These are phyloP conservation scores for Corythoichthys haematopterus DNA, from an alignment of 2,113 vertebrate genomes.

Conservation along the genomic window DNA sequence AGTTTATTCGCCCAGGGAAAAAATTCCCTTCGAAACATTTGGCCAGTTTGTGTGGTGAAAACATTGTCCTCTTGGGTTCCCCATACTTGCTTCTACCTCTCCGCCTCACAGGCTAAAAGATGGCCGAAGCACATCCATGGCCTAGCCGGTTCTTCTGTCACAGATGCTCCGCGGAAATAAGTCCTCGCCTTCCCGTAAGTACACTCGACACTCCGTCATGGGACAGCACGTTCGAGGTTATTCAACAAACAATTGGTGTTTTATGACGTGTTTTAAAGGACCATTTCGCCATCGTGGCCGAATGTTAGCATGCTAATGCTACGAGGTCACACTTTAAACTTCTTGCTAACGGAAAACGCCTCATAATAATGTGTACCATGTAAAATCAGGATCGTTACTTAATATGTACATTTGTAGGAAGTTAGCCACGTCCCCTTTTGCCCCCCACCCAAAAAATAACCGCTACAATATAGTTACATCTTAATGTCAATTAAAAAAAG, in stretches of 20 bases:
- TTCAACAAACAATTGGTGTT: background rate
- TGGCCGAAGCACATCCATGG: slow-evolving; percentile 87
- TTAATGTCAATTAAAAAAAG: background rate
- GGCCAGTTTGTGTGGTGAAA: slow-evolving; percentile 15
- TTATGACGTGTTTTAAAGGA: background rate
- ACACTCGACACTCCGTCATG: background rate
- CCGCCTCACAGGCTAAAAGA: slow-evolving; percentile 65
- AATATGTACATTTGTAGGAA: background rate
- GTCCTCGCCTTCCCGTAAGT: slow-evolving; percentile 75
- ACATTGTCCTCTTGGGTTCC: slow-evolving; percentile 45
- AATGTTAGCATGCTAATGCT: slow-evolving; percentile 42
- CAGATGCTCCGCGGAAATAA: slow-evolving; percentile 80
- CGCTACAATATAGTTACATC: background rate
- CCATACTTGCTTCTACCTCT: slow-evolving; percentile 55
- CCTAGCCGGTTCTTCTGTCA: slow-evolving; percentile 88
- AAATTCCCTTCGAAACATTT: background rate
- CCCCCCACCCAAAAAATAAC: too few relatives aligned
- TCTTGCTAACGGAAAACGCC: slow-evolving; percentile 6
- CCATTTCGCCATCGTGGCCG: background rate
- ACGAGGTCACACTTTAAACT: slow-evolving; percentile 6
- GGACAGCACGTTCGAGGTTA: background rate
- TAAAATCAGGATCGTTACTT: background rate
- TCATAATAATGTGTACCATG: background rate
- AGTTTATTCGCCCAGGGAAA: background rate
- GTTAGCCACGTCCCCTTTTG: background rate